Base-by-base conservation (phyloP, 2,797 vertebrate species). In the Okamejei kenojei region DNA sequence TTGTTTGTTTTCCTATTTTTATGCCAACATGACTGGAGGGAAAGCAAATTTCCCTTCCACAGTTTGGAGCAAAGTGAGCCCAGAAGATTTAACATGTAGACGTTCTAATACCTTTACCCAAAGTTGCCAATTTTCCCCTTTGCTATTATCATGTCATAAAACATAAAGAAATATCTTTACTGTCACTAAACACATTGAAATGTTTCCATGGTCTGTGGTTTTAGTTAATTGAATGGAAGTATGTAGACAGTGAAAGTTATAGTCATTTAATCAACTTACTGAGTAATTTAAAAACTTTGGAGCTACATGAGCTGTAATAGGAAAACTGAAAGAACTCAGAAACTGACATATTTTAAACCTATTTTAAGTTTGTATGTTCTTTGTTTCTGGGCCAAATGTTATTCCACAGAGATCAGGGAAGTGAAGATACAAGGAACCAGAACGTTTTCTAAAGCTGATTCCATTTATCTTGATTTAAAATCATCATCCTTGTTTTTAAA, bases 1-100 rank as follows among this genome's bases (percentile, higher is more conserved):
- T 95, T 95, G 94, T 96, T 96, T 96, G 96, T 96, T 96, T 95
- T 96, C 95, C 93, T 93, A 94, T 94, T 96, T 95, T 93, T 94
- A 54, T 93, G 88, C 93, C 93, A 93, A 79, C 86, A 90, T 92
- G 13, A 91, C 88, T 23, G 35, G 86, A 74, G 17, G 88, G 35
- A 74, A 38, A 91, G 45, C 45, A 38, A 7, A 58, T 86, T 63
- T 86, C 58, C n/a, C 61, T 86, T 63, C 82, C 58, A 84, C 54
- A 63, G 15, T 65, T 86, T 91, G 35, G 4, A 91, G 68, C 88
- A 73, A 91, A 91, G 29, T 71, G 35, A 91, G 35, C 0, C 23
- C 45, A 45, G 23, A 71, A 35, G 19, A 74, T 73, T 91, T 45
- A 74, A 73, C 29, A 45, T 9, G 26, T n/a, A 15, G n/a, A 63